Base-by-base conservation (phyloP, 2,797 vertebrate genomes). In the Gastrophryne carolinensis region DNA sequence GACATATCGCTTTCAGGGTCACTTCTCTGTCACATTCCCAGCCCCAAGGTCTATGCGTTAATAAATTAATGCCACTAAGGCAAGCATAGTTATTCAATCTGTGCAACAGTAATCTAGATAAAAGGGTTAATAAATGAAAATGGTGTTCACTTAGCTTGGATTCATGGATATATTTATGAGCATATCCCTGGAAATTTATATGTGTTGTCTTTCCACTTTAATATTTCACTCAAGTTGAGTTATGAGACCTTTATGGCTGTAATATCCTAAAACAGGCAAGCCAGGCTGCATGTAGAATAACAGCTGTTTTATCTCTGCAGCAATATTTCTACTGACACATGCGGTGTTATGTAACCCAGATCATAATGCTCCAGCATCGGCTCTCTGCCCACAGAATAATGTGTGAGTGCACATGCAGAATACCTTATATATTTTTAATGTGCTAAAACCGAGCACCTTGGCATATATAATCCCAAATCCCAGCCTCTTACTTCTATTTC, bases 41-140 rank as follows among this genome's bases (percentile, higher is more conserved):
- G 64, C 32, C 26, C 63, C 64, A 67, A 37, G 26, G 49, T 37
- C 49, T 24, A 37, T 37, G 23, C 13, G 49, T 54, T 67, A 67
- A 67, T 67, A 67, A 67, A 67, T 67, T 53, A 67, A 49, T 52
- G 7, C 7, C 15, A 23, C 27, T 9, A 5, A 4, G 47, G 64
- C n/a, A 67, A 67, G 29, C 29, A 34, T 24, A 27, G 64, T 32
- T 67, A 53, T 67, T 67, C 49, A 67, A 37, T 39, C 35, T 35
- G 9, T 11, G 49, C 49, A 26, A 24, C 64, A 53, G 64, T 67
- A 67, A 67, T 67, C 64, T 67, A 67, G 64, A 57, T 69, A 57
- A 69, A 69, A 69, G 66, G 66, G 39, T 71, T 71, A 71, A 71
- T 58, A 71, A 58, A 47, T 23, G 68, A 47, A 19, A 32, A 58